Percentiles rank a stretch among this genome's conserved stretches.
phyloP scores from a whole-genome alignment of 2,113 vertebrate genomes.

The Epinephelus lanceolatus region DNA sequence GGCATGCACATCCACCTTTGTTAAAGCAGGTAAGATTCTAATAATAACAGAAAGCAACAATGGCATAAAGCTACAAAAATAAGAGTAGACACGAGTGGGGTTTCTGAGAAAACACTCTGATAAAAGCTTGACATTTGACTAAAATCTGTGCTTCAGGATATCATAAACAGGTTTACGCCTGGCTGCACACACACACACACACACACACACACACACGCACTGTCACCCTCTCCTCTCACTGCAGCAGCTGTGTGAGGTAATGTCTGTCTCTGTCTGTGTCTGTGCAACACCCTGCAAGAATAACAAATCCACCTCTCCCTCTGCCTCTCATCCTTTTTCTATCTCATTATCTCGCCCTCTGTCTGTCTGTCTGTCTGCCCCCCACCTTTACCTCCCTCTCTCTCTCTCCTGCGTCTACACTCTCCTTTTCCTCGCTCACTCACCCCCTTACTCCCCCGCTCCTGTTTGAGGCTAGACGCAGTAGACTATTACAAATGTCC shows the following conservation, averaged over 20 bases:
- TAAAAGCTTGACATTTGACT: conserved; percentile 60
- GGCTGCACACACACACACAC: conserved; percentile 42
- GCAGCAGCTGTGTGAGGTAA: conserved; percentile 79
- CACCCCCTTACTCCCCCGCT: conserved; percentile 28
- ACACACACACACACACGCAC: conserved; percentile 39
- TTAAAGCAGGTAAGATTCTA: neutral
- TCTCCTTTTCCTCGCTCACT: neutral
- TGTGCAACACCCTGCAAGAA: conserved; percentile 75
- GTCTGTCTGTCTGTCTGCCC: conserved; percentile 46
- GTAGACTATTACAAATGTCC: conserved; percentile 72
- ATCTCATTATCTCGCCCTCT: conserved; percentile 69
- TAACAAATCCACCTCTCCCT: conserved; percentile 68
- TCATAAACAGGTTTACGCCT: conserved; percentile 54
- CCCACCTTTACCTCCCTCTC: conserved; percentile 37
- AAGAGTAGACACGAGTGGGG: neutral
- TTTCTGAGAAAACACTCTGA: conserved; percentile 1
- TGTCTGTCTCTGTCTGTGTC: conserved; percentile 74
- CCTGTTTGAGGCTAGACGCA: conserved; percentile 61
- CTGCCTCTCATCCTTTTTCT: conserved; percentile 59
- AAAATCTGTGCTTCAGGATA: conserved; percentile 62
- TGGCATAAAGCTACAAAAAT: neutral
- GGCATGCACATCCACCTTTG: neutral
- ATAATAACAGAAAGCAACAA: neutral
- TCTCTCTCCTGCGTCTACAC: conserved; percentile 12
- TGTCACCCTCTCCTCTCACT: conserved; percentile 59